Base-by-base conservation (phyloP, 2,113 vertebrate genomes). In the Gymnarchus niloticus region DNA sequence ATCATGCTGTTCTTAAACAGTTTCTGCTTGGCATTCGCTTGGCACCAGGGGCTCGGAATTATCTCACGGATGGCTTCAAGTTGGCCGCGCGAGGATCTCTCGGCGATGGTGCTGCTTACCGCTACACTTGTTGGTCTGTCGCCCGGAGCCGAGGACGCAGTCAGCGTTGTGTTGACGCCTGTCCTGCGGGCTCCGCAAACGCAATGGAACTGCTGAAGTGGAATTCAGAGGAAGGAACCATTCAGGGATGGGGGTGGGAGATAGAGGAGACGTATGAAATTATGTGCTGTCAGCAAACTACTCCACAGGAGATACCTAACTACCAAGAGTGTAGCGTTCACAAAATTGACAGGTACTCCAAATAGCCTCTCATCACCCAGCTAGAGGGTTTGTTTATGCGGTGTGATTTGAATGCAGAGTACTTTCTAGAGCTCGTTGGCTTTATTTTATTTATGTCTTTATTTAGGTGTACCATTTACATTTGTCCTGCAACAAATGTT, bases 291-390 rank as follows among this genome's bases (percentile, higher is more conserved):
- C 65, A 73, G 65, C 65, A 73, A 73, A 73, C 33, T 73, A 73
- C 65, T 73, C 65, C 65, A 73, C 65, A 73, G 65, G 65, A 41
- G 33, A 73, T 28, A 33, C 37, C 65, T 73, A 73, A 73, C 65
- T 41, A 73, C 65, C 65, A 73, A 73, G 33, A 73, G 65, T 73
- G 65, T 19, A 33, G 65, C 33, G 19, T 73, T 41, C 65, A 73
- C 65, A 73, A 73, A 73, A 73, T 73, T 73, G 65, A 73, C 65
- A 73, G 65, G 65, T 73, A 73, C 65, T 37, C 65, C 65, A 73
- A 73, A 73, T 73, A 73, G 65, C 65, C 65, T 41, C 65, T 73
- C 65, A 33, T 41, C 65, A 10, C 41, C 14, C 33, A 73, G 65
- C 65, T 73, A 41, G 65, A 41, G 65, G 65, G 65, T 73, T 73